Evolutionary conservation across 2,888 invertebrate species (phyloP), one percentile per base, ranked within the genome.

Genomic region (Bellardia bayeri): DNA sequence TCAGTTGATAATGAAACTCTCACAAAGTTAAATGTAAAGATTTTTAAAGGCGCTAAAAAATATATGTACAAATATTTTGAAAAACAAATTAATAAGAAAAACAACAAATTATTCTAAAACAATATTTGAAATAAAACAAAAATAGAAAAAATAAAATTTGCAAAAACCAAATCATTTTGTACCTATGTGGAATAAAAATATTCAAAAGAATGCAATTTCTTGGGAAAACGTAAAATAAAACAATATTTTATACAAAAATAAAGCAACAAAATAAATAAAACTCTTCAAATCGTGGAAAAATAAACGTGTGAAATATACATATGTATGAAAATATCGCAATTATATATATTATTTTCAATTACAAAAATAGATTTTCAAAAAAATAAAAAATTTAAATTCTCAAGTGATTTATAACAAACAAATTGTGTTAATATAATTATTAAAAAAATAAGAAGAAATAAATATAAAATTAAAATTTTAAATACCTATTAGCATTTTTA

Each of bases 1-100:
- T 87, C 82, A 87, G 87, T 85, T 85, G 87, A 87, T 87, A 82
- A 82, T 79, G 85, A 87, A 82, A 87, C 87, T 82, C 87, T 85
- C 79, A 66, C 58, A 68, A 45, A 63, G 85, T 45, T 66, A 49
- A 66, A 82, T 68, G 87, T 82, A 79, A 33, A 13, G 79, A 75
- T 75, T 56, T 74, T 68, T 45, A 16, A 64, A 79, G 84, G 56
- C 87, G 87, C 82, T 79, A 40, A 51, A 63, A 61, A 37, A 37
- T 37, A 37, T 37, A 51, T 33, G 2, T 51, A 51, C 11, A 58
- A 45, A 56, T 68, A 51, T 66, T 30, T 45, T 45, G 6, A 64
- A 63, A 58, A 68, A 49, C 9, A 23, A 58, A 40, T 42, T 37
- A 79, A 11, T 37, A 79, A 11, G 23, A 16, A 14, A 63, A 37